Evolutionary conservation across 1,140 invertebrate genomes (phyloP).

Genomic region (Pemphigus obesinymphae): DNA sequence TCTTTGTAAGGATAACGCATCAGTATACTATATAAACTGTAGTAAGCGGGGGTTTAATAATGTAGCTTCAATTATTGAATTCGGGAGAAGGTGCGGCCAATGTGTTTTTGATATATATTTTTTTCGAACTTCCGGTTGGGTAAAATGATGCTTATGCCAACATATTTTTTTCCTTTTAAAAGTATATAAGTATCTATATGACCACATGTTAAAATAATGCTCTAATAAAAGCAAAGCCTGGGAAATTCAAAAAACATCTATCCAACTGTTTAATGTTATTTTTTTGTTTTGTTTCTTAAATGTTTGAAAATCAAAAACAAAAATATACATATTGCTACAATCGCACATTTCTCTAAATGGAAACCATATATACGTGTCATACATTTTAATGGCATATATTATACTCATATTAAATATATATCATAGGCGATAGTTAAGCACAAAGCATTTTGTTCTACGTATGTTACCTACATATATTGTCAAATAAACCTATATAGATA

Average conservation of each 20-base stretch:
- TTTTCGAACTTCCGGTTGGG: not conserved
- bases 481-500: too few species aligned
- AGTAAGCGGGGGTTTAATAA: not conserved
- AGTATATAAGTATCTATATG: too few species aligned
- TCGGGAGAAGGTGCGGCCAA: not conserved
- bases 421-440: not conserved
- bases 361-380: not conserved
- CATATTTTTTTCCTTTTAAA: not conserved
- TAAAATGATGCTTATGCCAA: not conserved
- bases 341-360: not conserved
- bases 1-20: not conserved
- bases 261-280: not conserved
- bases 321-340: not conserved
- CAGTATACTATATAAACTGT: not conserved
- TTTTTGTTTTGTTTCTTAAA: not conserved
- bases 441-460: too few species aligned
- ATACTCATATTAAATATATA: too few species aligned
- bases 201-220: not conserved
- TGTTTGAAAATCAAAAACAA: not conserved
- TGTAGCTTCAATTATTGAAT: not conserved
- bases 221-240: not conserved
- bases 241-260: not conserved
- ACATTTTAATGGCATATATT: not conserved
- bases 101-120: slow-evolving; percentile 12
- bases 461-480: too few species aligned